phyloP scores from a whole-genome alignment of 2,797 vertebrate species.

The Lepidocolaptes lacrymiger region DNA sequence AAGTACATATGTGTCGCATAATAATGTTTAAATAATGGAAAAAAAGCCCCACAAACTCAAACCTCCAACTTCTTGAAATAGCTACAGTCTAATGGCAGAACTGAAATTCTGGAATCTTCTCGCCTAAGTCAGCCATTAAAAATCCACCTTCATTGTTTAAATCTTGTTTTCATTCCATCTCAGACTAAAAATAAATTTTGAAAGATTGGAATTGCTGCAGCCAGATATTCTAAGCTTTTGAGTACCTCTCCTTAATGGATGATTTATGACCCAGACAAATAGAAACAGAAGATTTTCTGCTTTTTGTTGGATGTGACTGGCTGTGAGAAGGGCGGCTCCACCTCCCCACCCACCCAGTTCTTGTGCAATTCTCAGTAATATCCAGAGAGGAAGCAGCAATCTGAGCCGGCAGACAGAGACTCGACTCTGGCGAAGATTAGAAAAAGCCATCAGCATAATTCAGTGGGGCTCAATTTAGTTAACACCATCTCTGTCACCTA shows the following conservation, averaged over 20 bases:
- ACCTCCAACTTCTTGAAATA: neutral
- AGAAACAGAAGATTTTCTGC: conserved; percentile 17
- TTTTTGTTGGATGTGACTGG: neutral
- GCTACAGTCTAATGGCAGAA: neutral
- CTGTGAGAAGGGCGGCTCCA: neutral
- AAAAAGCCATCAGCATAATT: neutral
- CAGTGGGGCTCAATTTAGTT: neutral
- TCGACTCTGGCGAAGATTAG: neutral
- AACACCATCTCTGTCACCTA: neutral
- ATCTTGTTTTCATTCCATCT: conserved; percentile 1
- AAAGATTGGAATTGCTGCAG: neutral
- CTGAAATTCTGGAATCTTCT: neutral
- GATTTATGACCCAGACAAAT: neutral
- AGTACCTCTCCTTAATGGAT: neutral
- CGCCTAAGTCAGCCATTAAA: neutral
- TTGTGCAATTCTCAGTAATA: conserved; percentile 3
- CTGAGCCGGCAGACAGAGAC: neutral
- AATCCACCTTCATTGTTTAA: neutral
- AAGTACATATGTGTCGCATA: neutral
- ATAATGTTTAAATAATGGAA: neutral
- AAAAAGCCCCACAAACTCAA: neutral
- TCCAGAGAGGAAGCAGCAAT: neutral
- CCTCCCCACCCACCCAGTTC: neutral
- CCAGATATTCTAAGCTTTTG: neutral
- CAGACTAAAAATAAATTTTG: conserved; percentile 22